Conservation (phyloP, 2,113 vertebrate genomes). For the Macaca nemestrina region DNA sequence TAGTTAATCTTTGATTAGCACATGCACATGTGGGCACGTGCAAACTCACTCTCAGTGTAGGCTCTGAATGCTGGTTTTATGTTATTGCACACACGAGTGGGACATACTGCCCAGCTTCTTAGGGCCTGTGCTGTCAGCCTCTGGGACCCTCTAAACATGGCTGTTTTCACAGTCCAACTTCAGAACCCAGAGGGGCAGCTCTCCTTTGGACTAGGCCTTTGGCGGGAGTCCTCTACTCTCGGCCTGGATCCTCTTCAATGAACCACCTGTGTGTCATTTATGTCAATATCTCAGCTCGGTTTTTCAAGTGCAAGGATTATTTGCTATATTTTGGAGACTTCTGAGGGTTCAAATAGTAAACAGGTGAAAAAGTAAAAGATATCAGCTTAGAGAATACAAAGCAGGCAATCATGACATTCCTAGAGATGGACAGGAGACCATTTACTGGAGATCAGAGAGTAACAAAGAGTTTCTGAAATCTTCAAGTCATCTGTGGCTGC, state of each 20-base stretch:
- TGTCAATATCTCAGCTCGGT: not conserved
- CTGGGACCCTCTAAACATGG: not conserved
- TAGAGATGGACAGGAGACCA: not conserved
- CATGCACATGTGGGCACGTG: not conserved
- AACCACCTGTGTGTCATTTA: not conserved
- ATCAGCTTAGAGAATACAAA: not conserved
- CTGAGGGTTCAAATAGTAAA: not conserved
- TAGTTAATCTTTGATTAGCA: not conserved
- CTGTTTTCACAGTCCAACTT: not conserved
- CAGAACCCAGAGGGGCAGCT: not conserved
- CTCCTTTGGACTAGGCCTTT: not conserved
- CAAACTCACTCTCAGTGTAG: not conserved
- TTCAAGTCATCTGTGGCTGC: not conserved
- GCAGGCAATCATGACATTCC: not conserved
- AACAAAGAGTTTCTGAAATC: not conserved
- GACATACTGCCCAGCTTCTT: too few relatives aligned
- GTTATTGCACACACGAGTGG: not conserved
- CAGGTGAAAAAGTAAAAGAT: not conserved
- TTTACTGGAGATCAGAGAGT: not conserved
- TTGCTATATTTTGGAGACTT: not conserved
- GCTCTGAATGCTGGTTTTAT: not conserved
- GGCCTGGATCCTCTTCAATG: not conserved
- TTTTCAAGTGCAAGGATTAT: not conserved
- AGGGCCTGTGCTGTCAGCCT: not conserved
- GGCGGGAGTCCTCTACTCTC: not conserved